phyloP scores from a whole-genome alignment of 2,888 invertebrate species.

The Calephelis perditalis region DNA sequence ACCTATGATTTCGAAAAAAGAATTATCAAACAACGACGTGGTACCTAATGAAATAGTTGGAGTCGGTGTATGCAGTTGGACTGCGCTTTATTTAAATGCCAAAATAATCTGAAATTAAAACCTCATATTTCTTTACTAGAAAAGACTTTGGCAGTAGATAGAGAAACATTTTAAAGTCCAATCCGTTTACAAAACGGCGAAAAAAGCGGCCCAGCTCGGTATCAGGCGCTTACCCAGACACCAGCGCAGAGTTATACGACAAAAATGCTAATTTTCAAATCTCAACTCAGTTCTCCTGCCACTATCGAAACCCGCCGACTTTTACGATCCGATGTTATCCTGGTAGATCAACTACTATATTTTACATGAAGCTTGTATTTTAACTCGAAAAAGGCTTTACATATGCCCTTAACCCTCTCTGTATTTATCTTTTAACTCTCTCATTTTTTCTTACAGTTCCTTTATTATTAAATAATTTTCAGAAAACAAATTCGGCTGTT shows the following conservation, averaged over 20 bases:
- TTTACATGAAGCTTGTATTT: neutral
- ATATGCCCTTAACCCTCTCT: too few relatives aligned
- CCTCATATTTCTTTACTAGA: slow-evolving; percentile 29
- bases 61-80: too few relatives aligned
- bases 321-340: slow-evolving; percentile 55
- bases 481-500: too few relatives aligned
- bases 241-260: slow-evolving; percentile 73
- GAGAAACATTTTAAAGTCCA: slow-evolving; percentile 63
- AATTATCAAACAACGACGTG: too few relatives aligned
- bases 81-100: neutral
- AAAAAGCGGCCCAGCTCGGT: slow-evolving; percentile 59
- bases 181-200: slow-evolving; percentile 57
- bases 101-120: slow-evolving; percentile 30
- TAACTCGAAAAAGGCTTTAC: too few relatives aligned
- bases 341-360: slow-evolving; percentile 30
- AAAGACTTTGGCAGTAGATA: slow-evolving; percentile 45
- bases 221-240: slow-evolving; percentile 71
- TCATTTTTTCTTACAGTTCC: too few relatives aligned
- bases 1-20: too few relatives aligned
- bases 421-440: too few relatives aligned
- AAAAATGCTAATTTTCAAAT: slow-evolving; percentile 78
- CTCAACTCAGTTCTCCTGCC: slow-evolving; percentile 57
- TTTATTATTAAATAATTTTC: too few relatives aligned
- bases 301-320: slow-evolving; percentile 62
- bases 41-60: too few relatives aligned